These are phyloP conservation scores for Atta texana DNA, from an alignment of 1,140 invertebrate genomes.

Conservation along the genomic window DNA sequence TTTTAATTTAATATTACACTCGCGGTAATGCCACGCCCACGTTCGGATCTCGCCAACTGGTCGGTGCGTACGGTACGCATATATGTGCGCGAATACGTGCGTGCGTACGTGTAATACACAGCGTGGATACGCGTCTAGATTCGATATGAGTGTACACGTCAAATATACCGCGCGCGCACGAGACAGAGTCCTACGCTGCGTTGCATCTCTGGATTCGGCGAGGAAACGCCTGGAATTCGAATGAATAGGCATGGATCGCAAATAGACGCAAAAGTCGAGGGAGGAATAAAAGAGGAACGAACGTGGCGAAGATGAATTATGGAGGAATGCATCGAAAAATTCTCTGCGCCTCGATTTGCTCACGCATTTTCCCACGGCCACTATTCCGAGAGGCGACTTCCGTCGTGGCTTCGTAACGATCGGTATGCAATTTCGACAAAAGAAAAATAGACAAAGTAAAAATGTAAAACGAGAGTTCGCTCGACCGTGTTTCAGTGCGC, in stretches of 20 bases:
- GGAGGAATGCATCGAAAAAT: constrained; percentile 78
- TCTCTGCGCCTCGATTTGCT: constrained; percentile 59
- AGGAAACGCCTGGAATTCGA: constrained; percentile 73
- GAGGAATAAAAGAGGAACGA: constrained; percentile 68
- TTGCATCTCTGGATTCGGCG: constrained; percentile 48
- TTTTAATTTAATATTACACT: constrained; percentile 61
- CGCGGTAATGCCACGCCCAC: constrained; percentile 53
- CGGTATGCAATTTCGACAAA: constrained; percentile 28
- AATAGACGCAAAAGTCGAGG: constrained; percentile 56
- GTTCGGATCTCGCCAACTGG: constrained; percentile 31
- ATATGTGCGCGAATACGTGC: neutral
- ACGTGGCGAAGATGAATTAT: constrained; percentile 78
- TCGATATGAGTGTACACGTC: constrained; percentile 47
- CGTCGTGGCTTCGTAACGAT: constrained; percentile 36
- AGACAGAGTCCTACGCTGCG: neutral
- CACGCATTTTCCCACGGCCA: constrained; percentile 66
- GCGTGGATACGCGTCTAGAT: constrained; percentile 24
- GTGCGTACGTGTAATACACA: neutral
- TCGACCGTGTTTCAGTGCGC: constrained; percentile 22
- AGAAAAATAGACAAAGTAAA: neutral
- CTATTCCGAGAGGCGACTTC: constrained; percentile 21
- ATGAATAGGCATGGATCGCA: constrained; percentile 70
- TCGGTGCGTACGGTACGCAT: neutral
- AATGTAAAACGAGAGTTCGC: neutral
- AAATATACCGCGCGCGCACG: constrained; percentile 35